Conservation (phyloP, 2,888 invertebrate species). For the Caenorhabditis parvicauda region DNA sequence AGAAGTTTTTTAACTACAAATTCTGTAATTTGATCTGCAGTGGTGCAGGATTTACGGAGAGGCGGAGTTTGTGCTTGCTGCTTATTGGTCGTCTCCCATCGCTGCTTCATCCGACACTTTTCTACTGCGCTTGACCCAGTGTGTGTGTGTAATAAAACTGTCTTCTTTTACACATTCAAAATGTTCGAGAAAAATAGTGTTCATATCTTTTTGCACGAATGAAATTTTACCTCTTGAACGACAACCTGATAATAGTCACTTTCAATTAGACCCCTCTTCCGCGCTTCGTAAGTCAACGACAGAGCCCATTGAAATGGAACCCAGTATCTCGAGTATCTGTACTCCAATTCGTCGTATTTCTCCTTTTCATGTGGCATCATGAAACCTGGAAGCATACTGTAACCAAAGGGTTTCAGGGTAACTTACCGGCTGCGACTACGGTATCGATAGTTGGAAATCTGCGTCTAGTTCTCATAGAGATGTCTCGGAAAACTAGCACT, state of each 20-base stretch:
- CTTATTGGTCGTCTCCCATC: too few species aligned
- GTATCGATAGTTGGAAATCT: conserved; percentile 48
- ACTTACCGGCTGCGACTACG: conserved; percentile 43
- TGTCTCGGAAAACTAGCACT: conserved; percentile 50
- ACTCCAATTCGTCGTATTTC: conserved; percentile 45
- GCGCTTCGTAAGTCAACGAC: conserved; percentile 41
- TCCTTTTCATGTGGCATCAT: conserved; percentile 51
- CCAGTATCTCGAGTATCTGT: conserved; percentile 48
- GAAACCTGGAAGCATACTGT: conserved; percentile 21
- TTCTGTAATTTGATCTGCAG: too few species aligned
- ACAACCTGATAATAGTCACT: conserved; percentile 46
- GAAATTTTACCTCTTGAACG: conserved; percentile 26
- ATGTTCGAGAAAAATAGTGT: too few species aligned
- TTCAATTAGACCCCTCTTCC: conserved; percentile 45
- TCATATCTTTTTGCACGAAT: background rate
- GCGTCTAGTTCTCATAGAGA: conserved; percentile 41
- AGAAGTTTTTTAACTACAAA: too few species aligned
- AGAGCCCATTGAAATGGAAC: conserved; percentile 50
- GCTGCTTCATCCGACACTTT: too few species aligned
- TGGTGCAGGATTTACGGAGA: too few species aligned
- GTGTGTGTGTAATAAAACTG: background rate
- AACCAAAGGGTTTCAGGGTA: background rate
- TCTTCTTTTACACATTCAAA: background rate
- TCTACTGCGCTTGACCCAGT: too few species aligned
- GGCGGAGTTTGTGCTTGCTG: too few species aligned